Conservation (phyloP, 2,113 vertebrate species). For the Cyprinus carpio region DNA sequence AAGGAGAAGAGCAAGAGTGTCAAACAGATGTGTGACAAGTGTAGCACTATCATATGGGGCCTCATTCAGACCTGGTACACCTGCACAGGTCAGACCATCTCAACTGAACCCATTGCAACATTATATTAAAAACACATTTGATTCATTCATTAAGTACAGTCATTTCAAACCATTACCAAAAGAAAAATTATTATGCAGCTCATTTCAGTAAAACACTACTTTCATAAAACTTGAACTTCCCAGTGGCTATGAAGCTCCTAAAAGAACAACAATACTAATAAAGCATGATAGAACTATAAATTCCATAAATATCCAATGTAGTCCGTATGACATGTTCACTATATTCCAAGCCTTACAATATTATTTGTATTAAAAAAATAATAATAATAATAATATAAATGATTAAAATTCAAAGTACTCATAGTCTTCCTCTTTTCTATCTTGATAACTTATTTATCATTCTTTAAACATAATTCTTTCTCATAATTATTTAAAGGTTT, state of each 20-base stretch:
- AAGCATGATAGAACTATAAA: background rate
- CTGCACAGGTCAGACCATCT: conserved; percentile 86
- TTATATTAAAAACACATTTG: background rate
- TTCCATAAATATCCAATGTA: background rate
- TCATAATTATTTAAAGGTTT: background rate
- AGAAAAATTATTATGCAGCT: background rate
- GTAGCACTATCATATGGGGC: conserved; percentile 94
- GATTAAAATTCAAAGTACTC: background rate
- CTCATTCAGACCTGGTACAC: conserved; percentile 99
- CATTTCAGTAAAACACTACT: background rate
- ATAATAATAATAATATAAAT: background rate
- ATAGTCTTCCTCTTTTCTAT: background rate
- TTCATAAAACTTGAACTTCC: background rate
- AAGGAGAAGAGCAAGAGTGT: conserved; percentile 98
- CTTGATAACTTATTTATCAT: background rate
- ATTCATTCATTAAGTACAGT: background rate
- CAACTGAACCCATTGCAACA: background rate
- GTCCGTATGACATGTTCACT: background rate
- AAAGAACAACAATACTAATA: background rate
- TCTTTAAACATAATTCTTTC: too few relatives aligned
- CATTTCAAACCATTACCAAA: background rate
- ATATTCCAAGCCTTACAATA: background rate
- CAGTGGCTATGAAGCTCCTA: background rate
- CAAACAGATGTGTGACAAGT: conserved; percentile 95
- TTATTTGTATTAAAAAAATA: background rate